Evolutionary conservation across 2,113 vertebrate species (phyloP), one percentile per base, ranked within the genome.

Genomic region (Gobius niger): DNA sequence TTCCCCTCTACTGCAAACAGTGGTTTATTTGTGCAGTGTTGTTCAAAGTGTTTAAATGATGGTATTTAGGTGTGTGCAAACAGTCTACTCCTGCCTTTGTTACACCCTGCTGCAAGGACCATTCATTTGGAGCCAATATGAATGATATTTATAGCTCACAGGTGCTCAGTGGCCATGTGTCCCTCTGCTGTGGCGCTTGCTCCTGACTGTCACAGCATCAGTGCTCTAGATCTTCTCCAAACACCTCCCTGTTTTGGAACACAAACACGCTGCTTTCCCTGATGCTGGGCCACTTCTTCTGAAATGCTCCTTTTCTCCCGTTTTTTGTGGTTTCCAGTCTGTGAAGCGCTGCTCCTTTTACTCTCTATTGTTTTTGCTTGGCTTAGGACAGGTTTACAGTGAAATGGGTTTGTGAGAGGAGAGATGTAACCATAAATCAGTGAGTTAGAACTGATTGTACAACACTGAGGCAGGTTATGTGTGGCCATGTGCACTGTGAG

Each of bases 111-210:
- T 65, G 34, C 13, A 11, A 9, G 69, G 66, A 47, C 67, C 47
- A 63, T 77, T 80, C 70, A 73, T 70, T 60, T 72, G 59, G 46
- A 75, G 68, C 54, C 44, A 68, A 71, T 77, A 69, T 71, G 79
- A 77, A 76, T 79, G 59, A 50, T 80, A 78, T 81, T 81, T 72
- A 76, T 41, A 75, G 77, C 83, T 85, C 72, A 63, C 76, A 79
- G 83, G 74, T 84, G 76, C 59, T 50, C 68, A 14, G 60, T 51
- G 51, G 42, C 52, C 72, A 61, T 51, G 7, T 52, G 51, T 11
- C 54, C 67, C 64, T 63, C 66, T 63, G 11, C 77, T 63, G 44
- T 63, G 11, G 73, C 63, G 34, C 65, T 34, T 34, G 7, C 62
- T 63, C 54, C 46, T 18, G 15, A 41, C n/a, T 67, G 51, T 24